phyloP scores from a whole-genome alignment of 2,888 invertebrate species.

The Nomada lathburiana region DNA sequence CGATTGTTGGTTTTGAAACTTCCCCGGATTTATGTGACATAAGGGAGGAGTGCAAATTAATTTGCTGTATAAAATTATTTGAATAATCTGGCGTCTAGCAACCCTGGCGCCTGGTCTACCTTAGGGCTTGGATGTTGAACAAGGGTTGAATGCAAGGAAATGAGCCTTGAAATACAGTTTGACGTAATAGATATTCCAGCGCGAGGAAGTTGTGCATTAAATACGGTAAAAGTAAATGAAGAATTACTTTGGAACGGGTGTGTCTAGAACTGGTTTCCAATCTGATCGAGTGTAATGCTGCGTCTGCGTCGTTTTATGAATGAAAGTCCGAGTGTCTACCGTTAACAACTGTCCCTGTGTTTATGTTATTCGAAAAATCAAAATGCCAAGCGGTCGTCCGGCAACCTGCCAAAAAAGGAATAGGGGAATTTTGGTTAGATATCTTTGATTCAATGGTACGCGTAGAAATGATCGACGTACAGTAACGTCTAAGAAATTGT shows the following conservation, averaged over 20 bases:
- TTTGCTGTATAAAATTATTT: conserved; percentile 38
- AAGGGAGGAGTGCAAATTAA: neutral
- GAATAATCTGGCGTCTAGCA: conserved; percentile 10
- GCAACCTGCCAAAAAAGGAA: conserved; percentile 19
- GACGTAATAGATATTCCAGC: conserved; percentile 56
- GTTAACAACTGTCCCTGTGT: conserved; percentile 44
- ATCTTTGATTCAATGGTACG: neutral
- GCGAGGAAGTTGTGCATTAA: conserved; percentile 54
- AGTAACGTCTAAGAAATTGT: no score
- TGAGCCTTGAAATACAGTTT: conserved; percentile 70
- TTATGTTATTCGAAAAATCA: conserved; percentile 12
- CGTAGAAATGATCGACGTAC: neutral
- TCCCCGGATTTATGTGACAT: no score
- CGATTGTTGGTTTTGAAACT: neutral
- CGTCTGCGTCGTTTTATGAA: conserved; percentile 62
- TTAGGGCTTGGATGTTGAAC: conserved; percentile 57
- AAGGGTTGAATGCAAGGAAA: conserved; percentile 68
- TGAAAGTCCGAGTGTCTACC: conserved; percentile 48
- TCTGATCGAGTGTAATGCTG: conserved; percentile 62
- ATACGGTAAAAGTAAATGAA: conserved; percentile 65
- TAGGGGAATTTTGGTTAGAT: neutral
- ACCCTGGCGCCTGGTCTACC: conserved; percentile 24
- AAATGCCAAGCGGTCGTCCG: neutral
- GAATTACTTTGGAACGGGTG: conserved; percentile 69
- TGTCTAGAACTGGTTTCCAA: conserved; percentile 76